These are phyloP conservation scores for Lepus timidus DNA, from an alignment of 2,113 vertebrate species.

Conservation along the genomic window DNA sequence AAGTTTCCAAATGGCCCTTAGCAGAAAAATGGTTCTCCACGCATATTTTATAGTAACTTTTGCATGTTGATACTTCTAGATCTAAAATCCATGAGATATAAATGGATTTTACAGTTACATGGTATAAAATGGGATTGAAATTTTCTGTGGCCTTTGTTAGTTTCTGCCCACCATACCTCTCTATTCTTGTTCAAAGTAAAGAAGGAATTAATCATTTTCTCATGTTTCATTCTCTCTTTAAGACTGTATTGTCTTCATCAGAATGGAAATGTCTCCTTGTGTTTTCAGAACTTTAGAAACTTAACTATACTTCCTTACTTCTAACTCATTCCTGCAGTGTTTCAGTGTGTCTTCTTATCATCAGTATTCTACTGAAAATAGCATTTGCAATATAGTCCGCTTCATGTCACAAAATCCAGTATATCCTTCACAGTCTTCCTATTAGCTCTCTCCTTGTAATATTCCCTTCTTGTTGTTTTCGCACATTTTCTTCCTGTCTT, in stretches of 20 bases:
- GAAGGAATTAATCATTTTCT: constrained; percentile 8
- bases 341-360: constrained; percentile 19
- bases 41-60: constrained; percentile 28
- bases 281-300: constrained; percentile 51
- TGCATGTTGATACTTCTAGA: constrained; percentile 39
- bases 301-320: not conserved
- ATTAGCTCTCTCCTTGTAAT: not conserved
- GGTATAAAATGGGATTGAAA: not conserved
- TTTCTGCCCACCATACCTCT: constrained; percentile 19
- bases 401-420: constrained; percentile 39
- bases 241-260: not conserved
- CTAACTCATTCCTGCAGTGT: not conserved
- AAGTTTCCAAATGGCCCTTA: not conserved
- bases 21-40: not conserved
- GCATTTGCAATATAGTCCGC: not conserved
- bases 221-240: not conserved
- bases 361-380: not conserved
- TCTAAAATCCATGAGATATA: constrained; percentile 16
- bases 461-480: not conserved
- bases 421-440: not conserved
- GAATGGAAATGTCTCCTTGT: constrained; percentile 61
- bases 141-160: not conserved
- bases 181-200: constrained; percentile 9
- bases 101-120: not conserved
- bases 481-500: not conserved